Evolutionary conservation across 2,797 vertebrate genomes (phyloP).

Genomic region (Enteromius viviparus): DNA sequence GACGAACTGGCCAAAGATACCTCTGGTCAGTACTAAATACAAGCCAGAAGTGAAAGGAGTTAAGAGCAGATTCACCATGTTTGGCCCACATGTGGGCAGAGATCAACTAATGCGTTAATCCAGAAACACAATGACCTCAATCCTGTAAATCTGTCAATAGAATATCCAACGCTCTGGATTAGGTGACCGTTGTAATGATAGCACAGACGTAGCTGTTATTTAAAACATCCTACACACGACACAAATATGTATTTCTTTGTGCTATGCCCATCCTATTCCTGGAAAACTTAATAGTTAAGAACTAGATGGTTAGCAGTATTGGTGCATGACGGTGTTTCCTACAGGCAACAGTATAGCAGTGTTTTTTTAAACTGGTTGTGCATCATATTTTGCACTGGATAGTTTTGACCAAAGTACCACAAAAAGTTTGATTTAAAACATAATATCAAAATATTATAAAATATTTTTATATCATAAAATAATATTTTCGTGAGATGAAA

Average conservation of each 20-base stretch:
- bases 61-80: slow-evolving; percentile 44
- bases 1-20: not conserved
- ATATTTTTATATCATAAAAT: too few species aligned
- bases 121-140: slow-evolving; percentile 81
- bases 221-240: slow-evolving; percentile 24
- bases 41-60: slow-evolving; percentile 26
- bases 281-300: not conserved
- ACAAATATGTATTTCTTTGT: not conserved
- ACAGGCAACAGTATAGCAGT: not conserved
- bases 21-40: not conserved
- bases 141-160: slow-evolving; percentile 80
- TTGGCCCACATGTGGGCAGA: slow-evolving; percentile 49
- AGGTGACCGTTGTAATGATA: slow-evolving; percentile 72
- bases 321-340: too few species aligned
- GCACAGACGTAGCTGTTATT: slow-evolving; percentile 54
- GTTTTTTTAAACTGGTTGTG: not conserved
- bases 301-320: not conserved
- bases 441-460: too few species aligned
- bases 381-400: not conserved
- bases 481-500: not conserved
- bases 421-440: too few species aligned
- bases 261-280: not conserved
- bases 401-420: not conserved
- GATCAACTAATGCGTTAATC: slow-evolving; percentile 78
- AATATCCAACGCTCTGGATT: slow-evolving; percentile 76